Conservation (phyloP, 1,140 invertebrate species). For the Portunus trituberculatus region DNA sequence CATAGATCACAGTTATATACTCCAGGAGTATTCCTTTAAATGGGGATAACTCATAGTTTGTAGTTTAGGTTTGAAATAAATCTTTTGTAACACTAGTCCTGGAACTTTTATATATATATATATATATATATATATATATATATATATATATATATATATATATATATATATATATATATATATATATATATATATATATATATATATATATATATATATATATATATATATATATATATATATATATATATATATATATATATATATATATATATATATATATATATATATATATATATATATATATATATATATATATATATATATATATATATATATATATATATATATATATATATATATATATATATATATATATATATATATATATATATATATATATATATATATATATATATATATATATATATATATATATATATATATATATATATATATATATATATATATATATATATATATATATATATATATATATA, state of each 20-base stretch:
- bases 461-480: constrained; percentile 51
- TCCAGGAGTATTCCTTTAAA: too few relatives aligned
- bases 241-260: not conserved
- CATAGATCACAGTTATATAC: too few relatives aligned
- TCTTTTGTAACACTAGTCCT: too few relatives aligned
- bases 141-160: constrained; percentile 10
- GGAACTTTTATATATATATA: not conserved
- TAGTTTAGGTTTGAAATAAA: too few relatives aligned
- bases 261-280: constrained; percentile 30
- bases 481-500: constrained; percentile 44
- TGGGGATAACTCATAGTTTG: too few relatives aligned
- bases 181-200: not conserved
- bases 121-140: not conserved
- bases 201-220: not conserved
- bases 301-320: constrained; percentile 60
- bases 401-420: not conserved
- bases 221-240: constrained; percentile 30
- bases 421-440: not conserved
- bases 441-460: constrained; percentile 31
- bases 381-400: constrained; percentile 36
- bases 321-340: constrained; percentile 48
- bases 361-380: constrained; percentile 45
- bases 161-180: not conserved
- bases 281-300: constrained; percentile 50
- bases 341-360: constrained; percentile 33